Conservation (phyloP, 2,888 invertebrate genomes). For the Luperina nickerlii region DNA sequence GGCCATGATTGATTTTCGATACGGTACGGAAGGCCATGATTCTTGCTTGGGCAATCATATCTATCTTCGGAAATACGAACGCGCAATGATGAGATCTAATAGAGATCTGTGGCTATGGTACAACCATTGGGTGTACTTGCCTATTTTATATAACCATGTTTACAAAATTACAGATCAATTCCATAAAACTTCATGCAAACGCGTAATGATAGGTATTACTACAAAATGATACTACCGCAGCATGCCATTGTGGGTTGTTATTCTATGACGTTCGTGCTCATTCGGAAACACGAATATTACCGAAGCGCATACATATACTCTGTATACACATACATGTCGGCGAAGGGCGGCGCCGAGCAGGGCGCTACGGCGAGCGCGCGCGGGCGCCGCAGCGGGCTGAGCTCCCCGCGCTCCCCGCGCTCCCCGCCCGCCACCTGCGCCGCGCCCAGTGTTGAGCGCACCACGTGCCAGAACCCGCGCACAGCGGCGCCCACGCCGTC, state of each 20-base stretch:
- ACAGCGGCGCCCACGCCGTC: slow-evolving; percentile 77
- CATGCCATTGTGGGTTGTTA: not conserved
- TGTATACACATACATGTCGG: slow-evolving; percentile 75
- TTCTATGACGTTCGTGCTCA: not conserved
- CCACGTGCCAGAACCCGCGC: slow-evolving; percentile 83
- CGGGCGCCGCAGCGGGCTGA: slow-evolving; percentile 73
- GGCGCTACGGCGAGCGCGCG: slow-evolving; percentile 70
- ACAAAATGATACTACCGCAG: not conserved
- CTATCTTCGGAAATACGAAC: not conserved
- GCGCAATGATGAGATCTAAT: not conserved
- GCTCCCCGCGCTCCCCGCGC: slow-evolving; percentile 61
- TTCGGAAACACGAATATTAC: not conserved
- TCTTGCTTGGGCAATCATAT: not conserved
- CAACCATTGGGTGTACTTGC: not conserved
- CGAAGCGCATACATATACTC: not conserved
- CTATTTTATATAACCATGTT: not conserved
- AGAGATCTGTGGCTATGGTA: not conserved
- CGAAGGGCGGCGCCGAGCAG: slow-evolving; percentile 67
- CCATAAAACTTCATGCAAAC: not conserved
- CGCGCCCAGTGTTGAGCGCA: slow-evolving; percentile 78
- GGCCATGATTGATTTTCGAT: not conserved
- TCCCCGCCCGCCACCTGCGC: slow-evolving; percentile 73
- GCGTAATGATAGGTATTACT: not conserved
- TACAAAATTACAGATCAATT: not conserved
- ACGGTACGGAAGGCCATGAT: not conserved